Conservation (phyloP, 2,797 vertebrate species). For the Esox masquinongy region DNA sequence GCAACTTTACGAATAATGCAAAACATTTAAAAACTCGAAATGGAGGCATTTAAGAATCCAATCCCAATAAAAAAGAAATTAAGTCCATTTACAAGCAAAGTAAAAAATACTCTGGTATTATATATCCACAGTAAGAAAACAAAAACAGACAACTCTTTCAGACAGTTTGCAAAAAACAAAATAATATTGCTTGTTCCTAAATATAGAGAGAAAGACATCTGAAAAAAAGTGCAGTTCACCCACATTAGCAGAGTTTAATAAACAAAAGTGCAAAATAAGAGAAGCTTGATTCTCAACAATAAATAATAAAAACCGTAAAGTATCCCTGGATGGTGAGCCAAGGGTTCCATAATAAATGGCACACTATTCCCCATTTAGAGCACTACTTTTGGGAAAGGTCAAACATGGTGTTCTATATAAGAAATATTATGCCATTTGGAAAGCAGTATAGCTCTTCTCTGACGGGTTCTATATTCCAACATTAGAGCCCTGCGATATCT, state of each 20-base stretch:
- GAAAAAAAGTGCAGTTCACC: slow-evolving; percentile 52
- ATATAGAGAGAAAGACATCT: slow-evolving; percentile 25
- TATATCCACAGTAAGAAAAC: not conserved
- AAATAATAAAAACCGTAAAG: slow-evolving; percentile 19
- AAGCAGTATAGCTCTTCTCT: slow-evolving; percentile 16
- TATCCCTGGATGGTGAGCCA: slow-evolving; percentile 33
- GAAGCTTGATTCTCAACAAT: slow-evolving; percentile 15
- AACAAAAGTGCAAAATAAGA: slow-evolving; percentile 21
- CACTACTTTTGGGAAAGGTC: not conserved
- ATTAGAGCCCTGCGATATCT: slow-evolving; percentile 36
- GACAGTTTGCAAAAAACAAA: slow-evolving; percentile 50
- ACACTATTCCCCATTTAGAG: not conserved
- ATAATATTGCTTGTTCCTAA: slow-evolving; percentile 71
- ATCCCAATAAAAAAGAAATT: slow-evolving; percentile 46
- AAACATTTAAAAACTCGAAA: slow-evolving; percentile 42
- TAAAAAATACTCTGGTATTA: slow-evolving; percentile 27
- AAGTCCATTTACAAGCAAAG: slow-evolving; percentile 46
- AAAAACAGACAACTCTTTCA: slow-evolving; percentile 32
- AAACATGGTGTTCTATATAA: not conserved
- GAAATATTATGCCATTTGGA: not conserved
- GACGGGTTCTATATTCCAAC: slow-evolving; percentile 27
- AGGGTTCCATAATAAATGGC: slow-evolving; percentile 14
- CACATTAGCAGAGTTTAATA: slow-evolving; percentile 11
- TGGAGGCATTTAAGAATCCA: slow-evolving; percentile 4
- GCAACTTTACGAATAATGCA: slow-evolving; percentile 50